phyloP scores from a whole-genome alignment of 2,797 vertebrate genomes.

The Pseudochaenichthys georgianus region DNA sequence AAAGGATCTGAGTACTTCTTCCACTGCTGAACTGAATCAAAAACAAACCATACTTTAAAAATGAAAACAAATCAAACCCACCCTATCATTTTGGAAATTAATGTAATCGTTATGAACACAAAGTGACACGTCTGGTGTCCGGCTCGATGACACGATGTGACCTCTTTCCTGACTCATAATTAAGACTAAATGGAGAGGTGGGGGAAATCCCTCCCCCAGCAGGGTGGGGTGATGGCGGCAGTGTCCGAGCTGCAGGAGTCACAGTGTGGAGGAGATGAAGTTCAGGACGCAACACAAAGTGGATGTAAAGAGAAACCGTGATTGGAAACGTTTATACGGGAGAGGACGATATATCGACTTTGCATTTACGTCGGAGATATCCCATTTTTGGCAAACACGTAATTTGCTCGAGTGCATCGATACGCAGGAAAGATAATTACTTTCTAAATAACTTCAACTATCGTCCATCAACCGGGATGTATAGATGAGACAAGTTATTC shows the following conservation, averaged over 20 bases:
- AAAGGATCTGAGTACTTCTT: too few relatives aligned
- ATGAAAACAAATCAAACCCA: not conserved
- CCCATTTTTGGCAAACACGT: not conserved
- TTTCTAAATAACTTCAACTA: not conserved
- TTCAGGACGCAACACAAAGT: not conserved
- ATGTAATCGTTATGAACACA: not conserved
- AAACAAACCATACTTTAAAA: not conserved
- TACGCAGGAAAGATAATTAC: conserved; percentile 16
- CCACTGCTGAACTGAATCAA: too few relatives aligned
- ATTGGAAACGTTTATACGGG: not conserved
- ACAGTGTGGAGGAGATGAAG: conserved; percentile 24
- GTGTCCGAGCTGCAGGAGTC: conserved; percentile 16
- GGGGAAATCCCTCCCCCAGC: conserved; percentile 54
- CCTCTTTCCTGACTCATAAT: conserved; percentile 36
- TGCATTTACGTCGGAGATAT: not conserved
- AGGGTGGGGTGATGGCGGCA: conserved; percentile 25
- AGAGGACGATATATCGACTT: not conserved
- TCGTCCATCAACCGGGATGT: conserved; percentile 28
- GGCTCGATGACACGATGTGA: conserved; percentile 2
- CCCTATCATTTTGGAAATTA: not conserved
- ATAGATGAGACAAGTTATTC: conserved; percentile 21
- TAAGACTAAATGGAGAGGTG: conserved; percentile 11
- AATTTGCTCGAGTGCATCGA: not conserved
- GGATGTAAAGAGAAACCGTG: not conserved
- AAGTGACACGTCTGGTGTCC: not conserved